A percentile compares a stretch with the other conserved stretches of the same genome.
Conservation (phyloP, 2,888 invertebrate species). For the Belgica antarctica region DNA sequence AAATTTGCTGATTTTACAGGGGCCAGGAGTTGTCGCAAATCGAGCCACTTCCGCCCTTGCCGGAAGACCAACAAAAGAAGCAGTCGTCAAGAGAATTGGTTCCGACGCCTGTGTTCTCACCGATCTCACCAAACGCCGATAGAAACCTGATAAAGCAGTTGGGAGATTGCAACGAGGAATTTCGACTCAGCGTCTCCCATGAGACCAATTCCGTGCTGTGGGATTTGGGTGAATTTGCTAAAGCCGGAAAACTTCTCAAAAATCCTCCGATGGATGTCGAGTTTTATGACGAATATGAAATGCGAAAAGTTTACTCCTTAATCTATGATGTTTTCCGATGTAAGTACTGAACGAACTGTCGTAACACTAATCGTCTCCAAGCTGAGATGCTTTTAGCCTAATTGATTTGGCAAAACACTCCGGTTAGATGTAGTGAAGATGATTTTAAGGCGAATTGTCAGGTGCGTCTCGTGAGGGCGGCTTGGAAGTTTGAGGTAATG, state of each 20-base stretch:
- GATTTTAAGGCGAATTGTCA: background rate
- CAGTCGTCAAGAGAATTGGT: constrained; percentile 46
- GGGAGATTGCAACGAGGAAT: constrained; percentile 37
- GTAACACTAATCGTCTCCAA: constrained; percentile 25
- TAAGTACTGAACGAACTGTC: constrained; percentile 49
- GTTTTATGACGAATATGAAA: constrained; percentile 58
- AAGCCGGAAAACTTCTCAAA: constrained; percentile 51
- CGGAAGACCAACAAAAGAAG: constrained; percentile 9
- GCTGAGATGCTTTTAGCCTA: constrained; percentile 40
- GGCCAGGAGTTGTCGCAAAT: constrained; percentile 33
- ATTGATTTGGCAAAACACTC: constrained; percentile 41
- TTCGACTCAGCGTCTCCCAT: constrained; percentile 39
- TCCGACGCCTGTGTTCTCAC: constrained; percentile 48
- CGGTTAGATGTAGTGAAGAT: background rate
- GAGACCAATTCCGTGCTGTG: constrained; percentile 46
- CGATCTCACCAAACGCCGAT: constrained; percentile 48
- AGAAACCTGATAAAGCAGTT: constrained; percentile 34
- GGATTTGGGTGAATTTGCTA: constrained; percentile 50
- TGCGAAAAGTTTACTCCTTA: constrained; percentile 58
- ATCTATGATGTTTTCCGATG: constrained; percentile 61
- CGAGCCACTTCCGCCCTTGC: constrained; percentile 41
- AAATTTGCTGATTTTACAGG: constrained; percentile 8
- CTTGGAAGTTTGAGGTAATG: background rate
- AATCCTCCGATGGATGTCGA: constrained; percentile 49
- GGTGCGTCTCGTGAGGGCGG: background rate